Evolutionary conservation across 2,113 vertebrate genomes (phyloP).

Genomic region (Rousettus leschenaultii): DNA sequence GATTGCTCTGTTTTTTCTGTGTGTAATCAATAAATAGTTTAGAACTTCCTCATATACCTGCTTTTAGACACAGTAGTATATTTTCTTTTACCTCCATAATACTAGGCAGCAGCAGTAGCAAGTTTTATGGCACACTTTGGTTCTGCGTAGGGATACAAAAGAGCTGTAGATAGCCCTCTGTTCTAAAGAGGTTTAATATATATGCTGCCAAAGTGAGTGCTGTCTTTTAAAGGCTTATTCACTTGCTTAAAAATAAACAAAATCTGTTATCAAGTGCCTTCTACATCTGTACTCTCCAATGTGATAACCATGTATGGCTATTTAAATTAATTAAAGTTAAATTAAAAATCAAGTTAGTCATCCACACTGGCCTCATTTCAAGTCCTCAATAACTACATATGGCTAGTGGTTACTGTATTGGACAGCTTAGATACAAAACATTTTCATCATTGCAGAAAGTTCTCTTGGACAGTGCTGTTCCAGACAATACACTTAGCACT

Average conservation of each 20-base stretch:
- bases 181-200: background rate
- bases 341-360: background rate
- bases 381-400: background rate
- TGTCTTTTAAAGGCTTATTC: background rate
- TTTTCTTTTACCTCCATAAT: background rate
- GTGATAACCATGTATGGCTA: background rate
- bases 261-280: background rate
- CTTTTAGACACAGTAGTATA: background rate
- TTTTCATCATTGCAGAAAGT: background rate
- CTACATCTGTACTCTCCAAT: background rate
- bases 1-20: background rate
- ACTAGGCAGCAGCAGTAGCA: background rate
- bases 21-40: background rate
- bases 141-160: background rate
- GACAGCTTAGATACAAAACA: background rate
- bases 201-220: too few species aligned
- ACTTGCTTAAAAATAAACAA: slow-evolving; percentile 32
- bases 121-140: background rate
- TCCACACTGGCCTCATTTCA: background rate
- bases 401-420: background rate
- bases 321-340: slow-evolving; percentile 15
- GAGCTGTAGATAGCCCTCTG: background rate
- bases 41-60: background rate
- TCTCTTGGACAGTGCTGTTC: background rate
- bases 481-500: background rate